These are phyloP conservation scores for Nebria brevicollis DNA, from an alignment of 2,888 invertebrate genomes.

Conservation along the genomic window DNA sequence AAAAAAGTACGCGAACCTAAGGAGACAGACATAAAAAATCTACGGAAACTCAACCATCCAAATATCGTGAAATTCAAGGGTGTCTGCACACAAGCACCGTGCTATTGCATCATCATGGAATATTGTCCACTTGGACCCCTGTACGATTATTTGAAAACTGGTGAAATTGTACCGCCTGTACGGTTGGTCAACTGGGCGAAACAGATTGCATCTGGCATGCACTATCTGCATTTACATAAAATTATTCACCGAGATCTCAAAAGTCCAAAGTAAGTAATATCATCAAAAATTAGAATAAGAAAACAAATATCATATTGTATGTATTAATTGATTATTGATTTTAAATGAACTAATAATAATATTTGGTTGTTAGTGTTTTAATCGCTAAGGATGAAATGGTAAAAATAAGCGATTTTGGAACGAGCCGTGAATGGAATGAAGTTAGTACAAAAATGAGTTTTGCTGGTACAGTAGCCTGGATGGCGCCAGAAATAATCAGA, in stretches of 20 bases:
- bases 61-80: conserved; percentile 94
- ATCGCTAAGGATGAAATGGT: conserved; percentile 76
- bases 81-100: conserved; percentile 91
- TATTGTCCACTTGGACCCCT: conserved; percentile 96
- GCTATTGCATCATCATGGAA: conserved; percentile 98
- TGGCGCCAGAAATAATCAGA: conserved; percentile 98
- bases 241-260: conserved; percentile 99
- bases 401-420: conserved; percentile 99
- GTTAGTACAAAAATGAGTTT: conserved; percentile 97
- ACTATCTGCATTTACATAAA: conserved; percentile 93
- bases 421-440: conserved; percentile 93
- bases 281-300: conserved; percentile 50
- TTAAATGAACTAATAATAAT: not conserved
- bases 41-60: conserved; percentile 92
- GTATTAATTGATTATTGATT: not conserved
- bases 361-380: conserved; percentile 73
- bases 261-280: conserved; percentile 99
- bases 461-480: conserved; percentile 98
- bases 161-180: conserved; percentile 84
- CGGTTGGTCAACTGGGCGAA: conserved; percentile 92
- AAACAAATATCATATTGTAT: not conserved
- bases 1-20: conserved; percentile 93
- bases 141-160: conserved; percentile 87
- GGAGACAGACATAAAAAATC: conserved; percentile 92
- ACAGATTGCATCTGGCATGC: conserved; percentile 96